Conservation (phyloP, 1,140 invertebrate species). For the Drosophila persimilis region DNA sequence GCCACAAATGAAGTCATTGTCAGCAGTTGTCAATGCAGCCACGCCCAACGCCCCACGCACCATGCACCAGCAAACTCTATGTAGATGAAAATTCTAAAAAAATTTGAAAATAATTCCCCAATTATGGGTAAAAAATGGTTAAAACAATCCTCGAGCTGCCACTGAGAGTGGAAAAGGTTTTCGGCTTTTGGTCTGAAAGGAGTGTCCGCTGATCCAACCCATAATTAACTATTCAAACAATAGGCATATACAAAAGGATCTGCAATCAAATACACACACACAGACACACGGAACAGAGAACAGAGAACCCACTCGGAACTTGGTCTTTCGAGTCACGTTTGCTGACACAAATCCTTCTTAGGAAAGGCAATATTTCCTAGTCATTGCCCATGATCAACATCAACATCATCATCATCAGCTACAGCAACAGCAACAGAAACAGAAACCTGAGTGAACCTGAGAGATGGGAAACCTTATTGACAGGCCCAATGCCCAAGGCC, state of each 20-base stretch:
- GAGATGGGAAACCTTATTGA: slow-evolving; percentile 48
- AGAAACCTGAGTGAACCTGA: slow-evolving; percentile 31
- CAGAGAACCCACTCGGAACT: slow-evolving; percentile 31
- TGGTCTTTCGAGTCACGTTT: slow-evolving; percentile 78
- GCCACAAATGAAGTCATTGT: slow-evolving; percentile 75
- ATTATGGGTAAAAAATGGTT: slow-evolving; percentile 72
- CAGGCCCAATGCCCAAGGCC: slow-evolving; percentile 37
- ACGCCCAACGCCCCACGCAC: slow-evolving; percentile 43
- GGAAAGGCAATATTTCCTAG: slow-evolving; percentile 79
- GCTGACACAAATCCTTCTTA: slow-evolving; percentile 80
- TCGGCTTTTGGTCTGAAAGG: slow-evolving; percentile 52
- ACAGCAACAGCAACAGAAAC: slow-evolving; percentile 12
- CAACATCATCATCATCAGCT: slow-evolving; percentile 59
- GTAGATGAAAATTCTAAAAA: slow-evolving; percentile 56
- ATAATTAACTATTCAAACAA: slow-evolving; percentile 82
- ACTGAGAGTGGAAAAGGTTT: slow-evolving; percentile 33
- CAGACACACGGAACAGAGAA: slow-evolving; percentile 8
- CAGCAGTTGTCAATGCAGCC: slow-evolving; percentile 75
- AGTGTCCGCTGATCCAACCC: slow-evolving; percentile 77
- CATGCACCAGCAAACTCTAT: slow-evolving; percentile 7
- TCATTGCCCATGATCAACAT: slow-evolving; percentile 67
- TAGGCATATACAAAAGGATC: slow-evolving; percentile 74
- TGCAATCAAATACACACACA: slow-evolving; percentile 61
- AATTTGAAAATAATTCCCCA: slow-evolving; percentile 72
- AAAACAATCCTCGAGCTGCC: slow-evolving; percentile 45